These are phyloP conservation scores for Rhadina sibilatrix DNA, from an alignment of 2,113 vertebrate species.

Conservation along the genomic window DNA sequence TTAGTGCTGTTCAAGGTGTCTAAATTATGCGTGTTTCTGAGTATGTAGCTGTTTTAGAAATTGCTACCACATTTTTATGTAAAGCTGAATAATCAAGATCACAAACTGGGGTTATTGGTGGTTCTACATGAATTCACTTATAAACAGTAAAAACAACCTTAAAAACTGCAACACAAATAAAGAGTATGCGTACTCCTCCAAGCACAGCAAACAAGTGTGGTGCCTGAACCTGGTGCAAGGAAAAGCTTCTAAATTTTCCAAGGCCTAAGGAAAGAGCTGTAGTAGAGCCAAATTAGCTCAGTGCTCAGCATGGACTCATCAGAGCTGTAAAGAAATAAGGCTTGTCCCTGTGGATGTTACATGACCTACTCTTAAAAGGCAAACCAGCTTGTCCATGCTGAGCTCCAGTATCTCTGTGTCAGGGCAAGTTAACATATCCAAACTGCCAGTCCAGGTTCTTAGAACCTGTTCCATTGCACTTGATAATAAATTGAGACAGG, in stretches of 20 bases:
- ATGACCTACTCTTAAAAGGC: neutral
- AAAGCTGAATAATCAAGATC: neutral
- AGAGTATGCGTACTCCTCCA: neutral
- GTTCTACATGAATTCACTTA: neutral
- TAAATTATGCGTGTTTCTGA: accelerated
- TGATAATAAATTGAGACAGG: neutral
- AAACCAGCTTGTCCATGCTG: neutral
- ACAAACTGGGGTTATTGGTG: neutral
- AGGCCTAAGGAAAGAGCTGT: neutral
- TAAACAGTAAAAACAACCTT: neutral
- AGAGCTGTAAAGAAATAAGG: neutral
- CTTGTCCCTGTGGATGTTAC: neutral
- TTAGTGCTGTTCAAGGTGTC: neutral
- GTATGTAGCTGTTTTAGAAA: neutral
- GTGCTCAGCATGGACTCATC: neutral
- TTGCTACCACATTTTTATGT: neutral
- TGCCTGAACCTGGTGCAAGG: neutral
- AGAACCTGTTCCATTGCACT: neutral
- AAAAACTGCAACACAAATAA: neutral
- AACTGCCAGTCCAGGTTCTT: neutral
- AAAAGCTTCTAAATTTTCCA: neutral
- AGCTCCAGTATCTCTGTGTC: neutral
- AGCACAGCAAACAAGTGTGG: neutral
- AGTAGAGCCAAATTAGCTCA: neutral
- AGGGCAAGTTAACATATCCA: neutral